Evolutionary conservation across 2,888 invertebrate species (phyloP).

Genomic region (Agriopis aurantiaria): DNA sequence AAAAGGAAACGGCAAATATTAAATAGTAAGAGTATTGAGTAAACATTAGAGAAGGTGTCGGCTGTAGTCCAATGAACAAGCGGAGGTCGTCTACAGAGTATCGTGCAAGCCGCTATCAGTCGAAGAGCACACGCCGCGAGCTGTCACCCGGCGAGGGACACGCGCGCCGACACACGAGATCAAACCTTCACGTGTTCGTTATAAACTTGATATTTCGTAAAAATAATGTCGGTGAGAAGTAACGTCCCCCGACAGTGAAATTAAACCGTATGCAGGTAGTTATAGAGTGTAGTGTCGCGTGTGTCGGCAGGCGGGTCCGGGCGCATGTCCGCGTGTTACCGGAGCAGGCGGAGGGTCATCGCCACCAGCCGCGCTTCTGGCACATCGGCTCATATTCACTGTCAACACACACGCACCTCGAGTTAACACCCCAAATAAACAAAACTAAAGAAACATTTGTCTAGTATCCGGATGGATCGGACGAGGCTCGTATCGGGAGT

Average conservation of each 20-base stretch:
- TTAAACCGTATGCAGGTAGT: neutral
- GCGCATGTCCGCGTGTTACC: slow-evolving; percentile 59
- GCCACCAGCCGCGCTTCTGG: slow-evolving; percentile 68
- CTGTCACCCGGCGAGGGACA: slow-evolving; percentile 33
- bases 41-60: neutral
- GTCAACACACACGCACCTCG: slow-evolving; percentile 61
- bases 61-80: slow-evolving; percentile 51
- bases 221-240: neutral
- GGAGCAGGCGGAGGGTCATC: slow-evolving; percentile 71
- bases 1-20: neutral
- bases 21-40: neutral
- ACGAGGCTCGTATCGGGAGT: slow-evolving; percentile 1
- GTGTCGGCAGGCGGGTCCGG: slow-evolving; percentile 38
- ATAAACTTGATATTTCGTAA: neutral
- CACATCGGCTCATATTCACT: slow-evolving; percentile 79
- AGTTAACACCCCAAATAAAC: slow-evolving; percentile 36
- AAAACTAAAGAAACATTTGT: slow-evolving; percentile 5
- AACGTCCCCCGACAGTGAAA: neutral
- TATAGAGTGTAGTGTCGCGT: neutral
- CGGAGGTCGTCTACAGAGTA: slow-evolving; percentile 36
- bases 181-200: neutral
- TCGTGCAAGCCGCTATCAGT: slow-evolving; percentile 57
- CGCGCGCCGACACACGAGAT: slow-evolving; percentile 15
- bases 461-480: neutral
- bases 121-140: slow-evolving; percentile 59